Conservation (phyloP, 2,113 vertebrate species). For the Alligator sinensis region DNA sequence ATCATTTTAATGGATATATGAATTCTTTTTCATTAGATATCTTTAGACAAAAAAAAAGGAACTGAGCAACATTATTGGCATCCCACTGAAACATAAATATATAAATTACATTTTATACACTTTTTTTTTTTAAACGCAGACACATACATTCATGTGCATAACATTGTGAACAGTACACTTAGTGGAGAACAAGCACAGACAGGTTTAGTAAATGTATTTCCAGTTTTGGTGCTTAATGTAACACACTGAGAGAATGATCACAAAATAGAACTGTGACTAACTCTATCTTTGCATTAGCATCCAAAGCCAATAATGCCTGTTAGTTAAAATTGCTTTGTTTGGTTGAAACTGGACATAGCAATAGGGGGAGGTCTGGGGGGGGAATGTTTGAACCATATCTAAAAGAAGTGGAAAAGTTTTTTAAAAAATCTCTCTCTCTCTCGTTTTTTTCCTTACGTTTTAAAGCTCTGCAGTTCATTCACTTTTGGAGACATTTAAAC, state of each 20-base stretch:
- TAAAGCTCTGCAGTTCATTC: constrained; percentile 47
- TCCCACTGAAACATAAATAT: constrained; percentile 76
- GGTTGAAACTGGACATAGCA: constrained; percentile 41
- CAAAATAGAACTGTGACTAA: constrained; percentile 58
- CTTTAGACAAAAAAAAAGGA: constrained; percentile 52
- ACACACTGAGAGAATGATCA: constrained; percentile 64
- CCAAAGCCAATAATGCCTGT: constrained; percentile 57
- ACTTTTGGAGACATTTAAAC: constrained; percentile 11
- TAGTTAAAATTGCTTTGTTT: constrained; percentile 52
- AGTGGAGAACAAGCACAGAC: constrained; percentile 71
- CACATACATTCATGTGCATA: constrained; percentile 75
- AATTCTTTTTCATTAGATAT: constrained; percentile 53
- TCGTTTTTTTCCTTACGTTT: neutral
- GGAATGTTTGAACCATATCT: constrained; percentile 51
- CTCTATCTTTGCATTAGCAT: constrained; percentile 58
- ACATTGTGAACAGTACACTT: constrained; percentile 65
- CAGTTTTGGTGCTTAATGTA: constrained; percentile 72
- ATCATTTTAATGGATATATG: constrained; percentile 64
- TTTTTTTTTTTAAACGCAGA: constrained; percentile 69
- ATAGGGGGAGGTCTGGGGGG: neutral
- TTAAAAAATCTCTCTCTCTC: neutral
- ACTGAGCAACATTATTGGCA: constrained; percentile 66
- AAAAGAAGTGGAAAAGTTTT: constrained; percentile 45
- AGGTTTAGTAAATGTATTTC: constrained; percentile 67
- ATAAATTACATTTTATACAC: constrained; percentile 76